Percentiles rank a stretch among this genome's conserved stretches.
phyloP scores from a whole-genome alignment of 2,113 vertebrate species.

The Heterocephalus glaber region DNA sequence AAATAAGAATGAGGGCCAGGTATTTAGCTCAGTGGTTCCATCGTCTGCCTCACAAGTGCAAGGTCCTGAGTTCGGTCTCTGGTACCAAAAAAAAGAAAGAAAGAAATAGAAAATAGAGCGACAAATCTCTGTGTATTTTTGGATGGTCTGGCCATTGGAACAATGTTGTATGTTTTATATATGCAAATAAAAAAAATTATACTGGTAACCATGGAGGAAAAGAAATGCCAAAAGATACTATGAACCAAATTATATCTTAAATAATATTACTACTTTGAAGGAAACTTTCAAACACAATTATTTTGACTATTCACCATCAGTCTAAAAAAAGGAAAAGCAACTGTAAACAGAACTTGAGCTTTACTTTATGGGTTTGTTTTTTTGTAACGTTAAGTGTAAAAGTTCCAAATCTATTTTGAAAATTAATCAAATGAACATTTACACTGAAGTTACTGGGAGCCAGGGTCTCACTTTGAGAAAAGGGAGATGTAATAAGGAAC shows the following conservation, averaged over 20 bases:
- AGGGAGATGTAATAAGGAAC: not conserved
- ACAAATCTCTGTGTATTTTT: not conserved
- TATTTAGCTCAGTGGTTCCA: no score
- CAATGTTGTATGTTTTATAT: not conserved
- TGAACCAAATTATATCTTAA: slow-evolving; percentile 14
- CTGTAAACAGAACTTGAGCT: not conserved
- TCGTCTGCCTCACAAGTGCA: no score
- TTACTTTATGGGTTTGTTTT: not conserved
- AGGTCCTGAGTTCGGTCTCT: no score
- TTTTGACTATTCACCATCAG: not conserved
- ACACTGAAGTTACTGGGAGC: not conserved
- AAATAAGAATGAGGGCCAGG: not conserved
- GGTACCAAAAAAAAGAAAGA: no score
- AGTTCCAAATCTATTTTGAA: not conserved
- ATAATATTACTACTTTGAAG: not conserved
- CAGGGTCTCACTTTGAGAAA: not conserved
- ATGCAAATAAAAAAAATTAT: slow-evolving; percentile 1
- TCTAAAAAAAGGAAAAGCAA: not conserved
- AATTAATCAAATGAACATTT: not conserved
- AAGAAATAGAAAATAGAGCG: not conserved
- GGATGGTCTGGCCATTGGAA: not conserved
- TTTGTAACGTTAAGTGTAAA: not conserved
- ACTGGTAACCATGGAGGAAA: not conserved
- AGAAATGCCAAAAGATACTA: slow-evolving; percentile 26
- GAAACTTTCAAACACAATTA: not conserved